Evolutionary conservation across 2,888 invertebrate genomes (phyloP).

Genomic region (Odontocolon sp.): DNA sequence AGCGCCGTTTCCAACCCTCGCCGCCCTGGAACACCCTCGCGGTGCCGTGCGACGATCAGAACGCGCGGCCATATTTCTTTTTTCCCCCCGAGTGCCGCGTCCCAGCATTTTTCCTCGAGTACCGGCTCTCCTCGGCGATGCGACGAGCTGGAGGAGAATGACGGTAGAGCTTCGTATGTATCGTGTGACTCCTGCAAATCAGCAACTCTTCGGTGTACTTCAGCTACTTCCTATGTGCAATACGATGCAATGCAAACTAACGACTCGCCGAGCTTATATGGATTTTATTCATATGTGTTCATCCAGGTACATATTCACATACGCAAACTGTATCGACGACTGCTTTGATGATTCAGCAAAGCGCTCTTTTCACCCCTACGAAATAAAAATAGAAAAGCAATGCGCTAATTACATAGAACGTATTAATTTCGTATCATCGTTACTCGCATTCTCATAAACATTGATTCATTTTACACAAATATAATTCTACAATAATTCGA

Average conservation of each 20-base stretch:
- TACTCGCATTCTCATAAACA: no score
- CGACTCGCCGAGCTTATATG: constrained; percentile 10
- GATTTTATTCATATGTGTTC: constrained; percentile 25
- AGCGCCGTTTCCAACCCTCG: constrained; percentile 27
- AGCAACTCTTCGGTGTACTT: constrained; percentile 18
- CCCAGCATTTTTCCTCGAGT: constrained; percentile 59
- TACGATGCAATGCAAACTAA: constrained; percentile 46
- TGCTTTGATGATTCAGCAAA: constrained; percentile 34
- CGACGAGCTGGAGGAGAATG: constrained; percentile 1
- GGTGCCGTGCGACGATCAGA: constrained; percentile 58
- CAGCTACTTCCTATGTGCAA: constrained; percentile 39
- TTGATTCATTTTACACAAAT: no score
- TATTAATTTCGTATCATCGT: no score
- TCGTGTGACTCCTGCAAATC: constrained; percentile 53
- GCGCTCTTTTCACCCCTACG: no score
- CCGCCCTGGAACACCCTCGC: constrained; percentile 45
- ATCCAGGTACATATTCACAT: constrained; percentile 30
- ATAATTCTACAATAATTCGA: no score
- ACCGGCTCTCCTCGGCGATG: constrained; percentile 43
- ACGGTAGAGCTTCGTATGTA: constrained; percentile 16
- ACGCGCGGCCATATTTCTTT: constrained; percentile 55
- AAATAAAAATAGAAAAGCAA: no score
- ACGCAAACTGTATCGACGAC: constrained; percentile 41
- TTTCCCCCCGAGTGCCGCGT: constrained; percentile 32
- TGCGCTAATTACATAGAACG: no score